Percentiles rank a stretch among this genome's conserved stretches.
These are phyloP conservation scores for Amiota communis DNA, from an alignment of 2,888 invertebrate species.

Conservation along the genomic window DNA sequence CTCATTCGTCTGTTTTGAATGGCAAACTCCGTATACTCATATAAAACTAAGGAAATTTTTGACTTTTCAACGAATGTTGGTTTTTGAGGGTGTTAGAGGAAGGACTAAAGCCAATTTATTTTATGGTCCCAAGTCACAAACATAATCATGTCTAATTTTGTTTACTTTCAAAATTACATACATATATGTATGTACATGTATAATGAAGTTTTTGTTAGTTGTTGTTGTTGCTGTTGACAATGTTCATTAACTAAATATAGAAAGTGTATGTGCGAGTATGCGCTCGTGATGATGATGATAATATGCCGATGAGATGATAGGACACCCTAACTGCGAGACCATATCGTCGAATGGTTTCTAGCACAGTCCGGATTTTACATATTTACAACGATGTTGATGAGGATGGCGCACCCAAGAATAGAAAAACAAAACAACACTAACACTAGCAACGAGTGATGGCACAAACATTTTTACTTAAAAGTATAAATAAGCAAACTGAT, in stretches of 20 bases:
- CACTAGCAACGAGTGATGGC: constrained; percentile 25
- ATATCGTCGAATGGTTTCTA: no score
- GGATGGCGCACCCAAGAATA: not conserved
- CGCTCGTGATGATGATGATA: no score
- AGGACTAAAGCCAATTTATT: constrained; percentile 66
- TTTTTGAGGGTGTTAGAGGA: constrained; percentile 49
- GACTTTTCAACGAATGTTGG: no score
- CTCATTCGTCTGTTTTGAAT: no score
- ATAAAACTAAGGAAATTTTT: no score
- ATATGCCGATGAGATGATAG: no score
- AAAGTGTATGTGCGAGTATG: not conserved
- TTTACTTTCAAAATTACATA: constrained; percentile 60
- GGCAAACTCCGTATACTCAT: no score
- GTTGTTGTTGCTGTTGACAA: constrained; percentile 40
- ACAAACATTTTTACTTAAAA: constrained; percentile 10
- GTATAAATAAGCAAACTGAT: not conserved
- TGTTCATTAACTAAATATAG: constrained; percentile 62
- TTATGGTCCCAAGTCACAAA: constrained; percentile 63
- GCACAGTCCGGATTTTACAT: not conserved
- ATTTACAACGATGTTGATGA: constrained; percentile 8
- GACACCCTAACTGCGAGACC: no score
- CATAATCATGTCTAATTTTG: constrained; percentile 67
- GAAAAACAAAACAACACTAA: constrained; percentile 41
- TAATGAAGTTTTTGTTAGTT: not conserved
- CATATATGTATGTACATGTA: no score